phyloP scores from a whole-genome alignment of 2,797 vertebrate genomes.

The Squalus acanthias region DNA sequence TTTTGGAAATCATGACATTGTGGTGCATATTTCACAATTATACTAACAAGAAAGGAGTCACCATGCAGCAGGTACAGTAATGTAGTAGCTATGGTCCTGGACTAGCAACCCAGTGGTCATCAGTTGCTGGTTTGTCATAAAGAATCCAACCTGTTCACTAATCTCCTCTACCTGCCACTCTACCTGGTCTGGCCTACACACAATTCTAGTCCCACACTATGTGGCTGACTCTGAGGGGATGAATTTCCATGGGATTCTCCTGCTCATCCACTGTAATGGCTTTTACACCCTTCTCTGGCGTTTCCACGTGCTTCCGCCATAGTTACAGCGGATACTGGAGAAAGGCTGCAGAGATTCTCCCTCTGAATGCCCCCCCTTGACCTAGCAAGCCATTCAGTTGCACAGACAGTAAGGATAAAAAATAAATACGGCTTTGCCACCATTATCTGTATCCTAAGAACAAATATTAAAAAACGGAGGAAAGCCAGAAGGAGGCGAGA shows the following conservation, averaged over 20 bases:
- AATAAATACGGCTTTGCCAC: too few species aligned
- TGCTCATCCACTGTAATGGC: not conserved
- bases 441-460: not conserved
- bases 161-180: not conserved
- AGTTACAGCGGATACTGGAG: too few species aligned
- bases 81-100: too few species aligned
- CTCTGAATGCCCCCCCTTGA: too few species aligned
- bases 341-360: too few species aligned
- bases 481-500: not conserved
- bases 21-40: not conserved
- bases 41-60: not conserved
- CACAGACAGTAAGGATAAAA: too few species aligned
- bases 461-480: not conserved
- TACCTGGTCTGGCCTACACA: not conserved
- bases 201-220: not conserved
- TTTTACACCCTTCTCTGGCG: not conserved
- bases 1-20: not conserved
- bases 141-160: too few species aligned
- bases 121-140: not conserved
- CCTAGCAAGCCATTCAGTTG: too few species aligned
- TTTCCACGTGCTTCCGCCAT: too few species aligned
- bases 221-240: not conserved
- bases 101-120: too few species aligned
- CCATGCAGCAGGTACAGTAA: not conserved
- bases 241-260: not conserved